phyloP scores from a whole-genome alignment of 2,797 vertebrate species.

The Scarus forsteni region DNA sequence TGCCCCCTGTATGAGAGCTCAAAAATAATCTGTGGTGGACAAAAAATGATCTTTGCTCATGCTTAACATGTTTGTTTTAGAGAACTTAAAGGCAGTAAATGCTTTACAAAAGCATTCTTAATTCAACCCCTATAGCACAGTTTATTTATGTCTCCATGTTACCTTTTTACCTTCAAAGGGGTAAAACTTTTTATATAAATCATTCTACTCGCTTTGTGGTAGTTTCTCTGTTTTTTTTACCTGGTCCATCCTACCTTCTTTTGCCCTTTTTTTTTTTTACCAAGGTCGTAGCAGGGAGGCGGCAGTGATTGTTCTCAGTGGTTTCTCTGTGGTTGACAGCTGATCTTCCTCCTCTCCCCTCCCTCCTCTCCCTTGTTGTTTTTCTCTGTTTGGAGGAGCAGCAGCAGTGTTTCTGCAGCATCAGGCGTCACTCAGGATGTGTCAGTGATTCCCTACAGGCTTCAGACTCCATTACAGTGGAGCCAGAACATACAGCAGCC shows the following conservation, averaged over 20 bases:
- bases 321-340: slow-evolving; percentile 16
- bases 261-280: background rate
- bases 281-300: background rate
- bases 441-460: background rate
- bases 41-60: background rate
- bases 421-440: background rate
- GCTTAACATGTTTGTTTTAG: background rate
- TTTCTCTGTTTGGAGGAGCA: background rate
- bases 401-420: slow-evolving; percentile 3
- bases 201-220: background rate
- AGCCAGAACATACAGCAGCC: background rate
- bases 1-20: background rate
- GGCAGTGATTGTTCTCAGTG: slow-evolving; percentile 10
- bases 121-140: no score
- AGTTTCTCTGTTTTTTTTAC: background rate
- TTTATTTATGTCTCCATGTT: no score
- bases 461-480: background rate
- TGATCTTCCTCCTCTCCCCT: background rate
- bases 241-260: background rate
- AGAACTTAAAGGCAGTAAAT: background rate
- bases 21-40: no score
- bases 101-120: no score
- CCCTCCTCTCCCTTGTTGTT: background rate
- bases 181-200: no score
- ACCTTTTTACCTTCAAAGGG: no score